These are phyloP conservation scores for Pachyseris speciosa DNA, from an alignment of 64 coral and sea anemone genomes.

Conservation along the genomic window DNA sequence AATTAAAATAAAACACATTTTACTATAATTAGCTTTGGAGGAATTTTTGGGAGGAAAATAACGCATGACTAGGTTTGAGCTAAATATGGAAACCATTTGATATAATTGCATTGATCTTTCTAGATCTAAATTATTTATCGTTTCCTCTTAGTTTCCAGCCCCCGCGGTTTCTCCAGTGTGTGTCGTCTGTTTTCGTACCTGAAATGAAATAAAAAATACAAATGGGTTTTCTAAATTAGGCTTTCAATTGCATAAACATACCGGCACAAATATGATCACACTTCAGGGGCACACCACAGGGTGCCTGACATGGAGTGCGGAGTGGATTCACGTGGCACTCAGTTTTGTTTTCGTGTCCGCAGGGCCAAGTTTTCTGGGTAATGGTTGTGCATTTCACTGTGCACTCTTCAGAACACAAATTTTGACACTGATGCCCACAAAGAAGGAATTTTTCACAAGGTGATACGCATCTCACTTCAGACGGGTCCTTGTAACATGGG, in stretches of 20 bases:
- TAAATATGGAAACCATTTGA: no score
- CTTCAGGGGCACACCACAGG: slow-evolving; percentile 54
- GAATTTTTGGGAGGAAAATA: no score
- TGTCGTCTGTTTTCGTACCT: no score
- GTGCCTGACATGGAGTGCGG: slow-evolving; percentile 9
- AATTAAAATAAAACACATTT: no score
- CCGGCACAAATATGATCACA: slow-evolving; percentile 56
- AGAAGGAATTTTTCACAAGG: slow-evolving; percentile 46
- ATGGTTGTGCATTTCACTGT: slow-evolving; percentile 43
- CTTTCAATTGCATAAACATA: neutral
- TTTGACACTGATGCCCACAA: slow-evolving; percentile 83
- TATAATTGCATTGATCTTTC: no score
- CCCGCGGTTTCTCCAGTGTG: no score
- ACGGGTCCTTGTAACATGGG: slow-evolving; percentile 31
- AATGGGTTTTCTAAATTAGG: neutral
- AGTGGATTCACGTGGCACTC: slow-evolving; percentile 54
- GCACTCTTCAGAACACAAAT: slow-evolving; percentile 62
- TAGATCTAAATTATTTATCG: no score
- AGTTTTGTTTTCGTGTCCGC: slow-evolving; percentile 53
- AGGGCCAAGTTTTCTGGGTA: slow-evolving; percentile 51
- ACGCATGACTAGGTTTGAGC: no score
- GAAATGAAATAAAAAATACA: no score
- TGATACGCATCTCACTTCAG: slow-evolving; percentile 19
- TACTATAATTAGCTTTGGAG: no score
- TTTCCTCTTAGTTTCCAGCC: no score